A percentile compares a stretch with the other conserved stretches of the same genome.
Conservation (phyloP, 2,113 vertebrate genomes). For the Oryctolagus cuniculus region mOryCun1.1 NC_091447.1:10767501-10768000, state of each 20-base stretch:
- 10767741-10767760: neutral
- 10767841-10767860: neutral
- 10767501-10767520: slow-evolving; percentile 1
- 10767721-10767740: neutral
- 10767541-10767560: neutral
- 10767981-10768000: neutral
- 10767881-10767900: neutral
- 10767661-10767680: neutral
- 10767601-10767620: neutral
- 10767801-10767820: neutral
- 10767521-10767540: neutral
- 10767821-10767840: neutral
- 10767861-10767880: neutral
- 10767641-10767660: neutral
- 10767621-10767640: neutral
- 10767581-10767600: neutral
- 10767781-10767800: neutral
- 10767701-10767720: neutral
- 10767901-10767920: neutral
- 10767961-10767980: neutral
- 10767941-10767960: neutral
- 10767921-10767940: neutral
- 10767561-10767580: neutral
- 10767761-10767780: neutral
- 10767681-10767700: neutral